Conservation (phyloP, 1,140 invertebrate genomes). For the Nephila pilipes region DNA sequence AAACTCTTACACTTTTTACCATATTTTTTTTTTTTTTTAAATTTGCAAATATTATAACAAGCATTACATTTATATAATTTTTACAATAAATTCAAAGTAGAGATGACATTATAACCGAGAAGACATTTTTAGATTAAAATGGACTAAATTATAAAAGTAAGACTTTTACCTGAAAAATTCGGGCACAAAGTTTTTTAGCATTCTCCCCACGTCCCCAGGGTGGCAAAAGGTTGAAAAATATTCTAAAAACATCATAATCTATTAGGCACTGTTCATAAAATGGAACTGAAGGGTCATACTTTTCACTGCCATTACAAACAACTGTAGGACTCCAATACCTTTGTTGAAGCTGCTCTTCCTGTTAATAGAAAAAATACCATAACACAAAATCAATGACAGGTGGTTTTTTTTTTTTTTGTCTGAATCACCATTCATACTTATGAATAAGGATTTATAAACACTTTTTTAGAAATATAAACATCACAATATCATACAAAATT, state of each 20-base stretch:
- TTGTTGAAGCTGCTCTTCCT: constrained; percentile 88
- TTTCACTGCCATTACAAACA: constrained; percentile 80
- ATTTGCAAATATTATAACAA: too few species aligned
- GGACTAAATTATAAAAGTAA: too few species aligned
- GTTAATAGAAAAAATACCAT: constrained; percentile 72
- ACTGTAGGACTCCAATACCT: constrained; percentile 79
- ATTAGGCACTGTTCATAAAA: constrained; percentile 93
- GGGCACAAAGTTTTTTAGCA: constrained; percentile 86
- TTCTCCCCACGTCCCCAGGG: constrained; percentile 92
- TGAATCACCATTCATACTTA: not conserved
- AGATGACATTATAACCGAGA: too few species aligned
- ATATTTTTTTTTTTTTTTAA: too few species aligned
- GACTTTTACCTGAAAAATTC: constrained; percentile 90
- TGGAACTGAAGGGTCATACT: constrained; percentile 83
- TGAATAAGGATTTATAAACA: not conserved
- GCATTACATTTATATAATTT: too few species aligned
- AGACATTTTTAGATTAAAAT: too few species aligned
- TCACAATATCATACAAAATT: constrained; percentile 43
- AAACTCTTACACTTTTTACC: too few species aligned
- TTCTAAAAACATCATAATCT: constrained; percentile 94
- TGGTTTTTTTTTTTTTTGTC: not conserved
- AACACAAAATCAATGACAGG: not conserved
- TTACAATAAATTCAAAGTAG: too few species aligned
- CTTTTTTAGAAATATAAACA: too few species aligned
- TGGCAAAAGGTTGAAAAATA: constrained; percentile 90